Evolutionary conservation across 2,113 vertebrate species (phyloP).

Genomic region (Gnathonemus longibarbis): DNA sequence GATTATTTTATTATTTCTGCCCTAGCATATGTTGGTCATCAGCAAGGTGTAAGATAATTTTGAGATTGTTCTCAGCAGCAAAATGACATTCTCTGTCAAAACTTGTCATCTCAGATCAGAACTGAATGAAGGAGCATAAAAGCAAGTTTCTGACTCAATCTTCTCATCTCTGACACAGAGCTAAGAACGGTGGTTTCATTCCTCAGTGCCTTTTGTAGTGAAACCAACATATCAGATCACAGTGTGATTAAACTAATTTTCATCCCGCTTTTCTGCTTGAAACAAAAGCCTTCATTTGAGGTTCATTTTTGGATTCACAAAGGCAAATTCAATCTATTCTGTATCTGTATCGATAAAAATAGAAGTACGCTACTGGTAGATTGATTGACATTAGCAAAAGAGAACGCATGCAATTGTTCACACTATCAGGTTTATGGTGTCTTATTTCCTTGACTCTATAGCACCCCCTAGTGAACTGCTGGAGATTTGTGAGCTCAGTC

Average conservation of each 20-base stretch:
- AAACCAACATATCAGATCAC: background rate
- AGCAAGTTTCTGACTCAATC: background rate
- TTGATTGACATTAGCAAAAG: background rate
- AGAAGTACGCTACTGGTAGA: background rate
- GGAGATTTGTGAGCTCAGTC: conserved; percentile 90
- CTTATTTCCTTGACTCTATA: conserved; percentile 66
- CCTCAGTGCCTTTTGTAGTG: background rate
- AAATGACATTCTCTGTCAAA: background rate
- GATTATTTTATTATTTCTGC: background rate
- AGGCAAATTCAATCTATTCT: background rate
- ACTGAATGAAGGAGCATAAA: background rate
- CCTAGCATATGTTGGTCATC: background rate
- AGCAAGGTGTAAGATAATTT: background rate
- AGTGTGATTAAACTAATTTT: background rate
- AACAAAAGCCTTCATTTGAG: conserved; percentile 7
- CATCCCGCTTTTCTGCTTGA: background rate
- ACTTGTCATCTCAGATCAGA: background rate
- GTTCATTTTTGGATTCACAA: background rate
- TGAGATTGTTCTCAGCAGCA: background rate
- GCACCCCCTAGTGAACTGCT: conserved; percentile 84
- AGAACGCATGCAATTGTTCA: background rate
- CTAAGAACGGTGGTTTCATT: background rate
- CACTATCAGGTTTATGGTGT: background rate
- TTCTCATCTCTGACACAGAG: background rate
- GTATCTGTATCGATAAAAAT: background rate